Conservation (phyloP, 2,113 vertebrate genomes). For the Microtus ochrogaster region DNA sequence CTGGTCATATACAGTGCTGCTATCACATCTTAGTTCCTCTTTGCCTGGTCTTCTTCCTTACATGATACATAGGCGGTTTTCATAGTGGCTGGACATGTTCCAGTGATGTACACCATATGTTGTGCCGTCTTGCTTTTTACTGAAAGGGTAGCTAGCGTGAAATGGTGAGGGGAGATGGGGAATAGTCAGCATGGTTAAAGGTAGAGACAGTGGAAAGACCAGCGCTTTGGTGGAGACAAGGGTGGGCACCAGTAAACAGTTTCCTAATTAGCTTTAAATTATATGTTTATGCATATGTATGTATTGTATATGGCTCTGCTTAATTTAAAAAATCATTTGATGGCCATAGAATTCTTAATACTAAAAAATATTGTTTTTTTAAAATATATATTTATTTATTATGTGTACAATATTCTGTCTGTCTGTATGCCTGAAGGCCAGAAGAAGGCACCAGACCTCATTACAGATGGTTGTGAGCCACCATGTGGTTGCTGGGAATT, state of each 20-base stretch:
- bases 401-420: too few species aligned
- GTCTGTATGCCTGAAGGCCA: too few species aligned
- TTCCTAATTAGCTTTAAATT: slow-evolving; percentile 35
- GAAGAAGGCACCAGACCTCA: too few species aligned
- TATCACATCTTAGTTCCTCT: not conserved
- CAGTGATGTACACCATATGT: not conserved
- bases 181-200: not conserved
- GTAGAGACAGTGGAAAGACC: not conserved
- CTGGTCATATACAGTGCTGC: rapidly evolving
- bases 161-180: too few species aligned
- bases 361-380: not conserved
- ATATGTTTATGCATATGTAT: not conserved
- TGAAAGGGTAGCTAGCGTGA: not conserved
- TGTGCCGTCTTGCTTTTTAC: not conserved
- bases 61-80: not conserved
- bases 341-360: not conserved
- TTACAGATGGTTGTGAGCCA: too few species aligned
- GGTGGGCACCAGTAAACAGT: not conserved
- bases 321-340: not conserved
- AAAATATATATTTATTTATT: too few species aligned
- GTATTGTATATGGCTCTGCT: not conserved
- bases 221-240: not conserved
- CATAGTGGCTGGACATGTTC: not conserved
- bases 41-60: not conserved
- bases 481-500: too few species aligned